Evolutionary conservation across 1,140 invertebrate genomes (phyloP).

Genomic region (Brachionus plicatilis): DNA sequence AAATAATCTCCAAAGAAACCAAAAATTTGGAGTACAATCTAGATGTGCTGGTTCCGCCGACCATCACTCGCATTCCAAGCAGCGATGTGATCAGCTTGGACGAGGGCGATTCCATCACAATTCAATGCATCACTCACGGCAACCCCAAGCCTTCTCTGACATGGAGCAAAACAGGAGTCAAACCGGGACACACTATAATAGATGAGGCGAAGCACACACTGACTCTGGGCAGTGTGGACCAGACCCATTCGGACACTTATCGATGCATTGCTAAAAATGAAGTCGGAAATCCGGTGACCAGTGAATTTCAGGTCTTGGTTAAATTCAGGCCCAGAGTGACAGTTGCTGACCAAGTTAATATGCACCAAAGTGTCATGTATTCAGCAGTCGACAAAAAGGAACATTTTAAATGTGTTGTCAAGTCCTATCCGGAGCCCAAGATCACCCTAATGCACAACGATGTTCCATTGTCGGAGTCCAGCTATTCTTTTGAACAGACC

Average conservation of each 20-base stretch:
- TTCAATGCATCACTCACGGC: constrained; percentile 31
- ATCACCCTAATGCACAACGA: neutral
- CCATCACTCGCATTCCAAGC: constrained; percentile 7
- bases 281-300: constrained; percentile 14
- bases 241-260: constrained; percentile 23
- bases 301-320: constrained; percentile 28
- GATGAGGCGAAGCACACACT: neutral
- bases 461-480: neutral
- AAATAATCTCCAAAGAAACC: constrained; percentile 1
- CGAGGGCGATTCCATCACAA: constrained; percentile 29
- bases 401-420: neutral
- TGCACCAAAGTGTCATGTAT: constrained; percentile 19
- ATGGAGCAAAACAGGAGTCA: constrained; percentile 36
- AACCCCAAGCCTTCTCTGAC: constrained; percentile 3
- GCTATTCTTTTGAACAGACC: neutral
- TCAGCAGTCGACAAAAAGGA: constrained; percentile 11
- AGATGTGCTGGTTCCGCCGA: neutral
- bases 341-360: neutral
- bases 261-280: constrained; percentile 40
- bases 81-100: constrained; percentile 2
- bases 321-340: neutral
- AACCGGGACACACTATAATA: constrained; percentile 12
- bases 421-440: neutral
- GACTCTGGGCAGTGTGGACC: neutral
- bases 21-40: constrained; percentile 35